Percentiles rank a stretch among this genome's conserved stretches.
phyloP scores from a whole-genome alignment of 2,888 invertebrate genomes.

The Bedellia somnulentella region DNA sequence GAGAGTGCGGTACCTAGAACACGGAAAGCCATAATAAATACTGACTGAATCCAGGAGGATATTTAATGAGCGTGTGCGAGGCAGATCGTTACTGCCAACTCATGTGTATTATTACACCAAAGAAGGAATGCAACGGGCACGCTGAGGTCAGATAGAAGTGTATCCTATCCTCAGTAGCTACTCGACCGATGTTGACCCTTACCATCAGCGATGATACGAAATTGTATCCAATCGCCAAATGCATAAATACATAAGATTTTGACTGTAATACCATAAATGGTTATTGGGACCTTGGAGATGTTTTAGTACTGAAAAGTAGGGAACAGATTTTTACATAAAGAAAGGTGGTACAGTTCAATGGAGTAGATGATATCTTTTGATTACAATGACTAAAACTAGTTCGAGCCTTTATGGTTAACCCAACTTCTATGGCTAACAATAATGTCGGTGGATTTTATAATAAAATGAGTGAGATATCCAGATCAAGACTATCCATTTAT shows the following conservation, averaged over 20 bases:
- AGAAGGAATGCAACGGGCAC: slow-evolving; percentile 47
- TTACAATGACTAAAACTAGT: too few species aligned
- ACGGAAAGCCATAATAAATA: slow-evolving; percentile 19
- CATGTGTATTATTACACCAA: slow-evolving; percentile 55
- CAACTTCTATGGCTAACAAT: too few species aligned
- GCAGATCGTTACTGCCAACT: slow-evolving; percentile 38
- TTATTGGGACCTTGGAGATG: too few species aligned
- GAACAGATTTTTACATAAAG: too few species aligned
- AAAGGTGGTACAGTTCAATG: too few species aligned
- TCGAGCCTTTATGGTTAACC: too few species aligned
- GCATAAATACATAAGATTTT: too few species aligned
- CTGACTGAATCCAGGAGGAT: slow-evolving; percentile 24
- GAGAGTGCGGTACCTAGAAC: background rate
- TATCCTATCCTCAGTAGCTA: slow-evolving; percentile 23
- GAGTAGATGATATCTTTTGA: too few species aligned
- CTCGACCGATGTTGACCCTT: background rate
- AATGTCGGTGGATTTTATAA: too few species aligned
- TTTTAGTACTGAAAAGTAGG: too few species aligned
- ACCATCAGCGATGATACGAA: too few species aligned
- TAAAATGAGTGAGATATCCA: slow-evolving; percentile 2
- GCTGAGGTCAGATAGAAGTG: slow-evolving; percentile 40
- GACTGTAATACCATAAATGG: background rate
- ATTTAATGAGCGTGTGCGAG: slow-evolving; percentile 42
- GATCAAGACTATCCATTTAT: slow-evolving; percentile 3
- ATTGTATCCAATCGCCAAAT: too few species aligned